phyloP scores from a whole-genome alignment of 2,888 invertebrate species.

The Sceliomorpha sp. region DNA sequence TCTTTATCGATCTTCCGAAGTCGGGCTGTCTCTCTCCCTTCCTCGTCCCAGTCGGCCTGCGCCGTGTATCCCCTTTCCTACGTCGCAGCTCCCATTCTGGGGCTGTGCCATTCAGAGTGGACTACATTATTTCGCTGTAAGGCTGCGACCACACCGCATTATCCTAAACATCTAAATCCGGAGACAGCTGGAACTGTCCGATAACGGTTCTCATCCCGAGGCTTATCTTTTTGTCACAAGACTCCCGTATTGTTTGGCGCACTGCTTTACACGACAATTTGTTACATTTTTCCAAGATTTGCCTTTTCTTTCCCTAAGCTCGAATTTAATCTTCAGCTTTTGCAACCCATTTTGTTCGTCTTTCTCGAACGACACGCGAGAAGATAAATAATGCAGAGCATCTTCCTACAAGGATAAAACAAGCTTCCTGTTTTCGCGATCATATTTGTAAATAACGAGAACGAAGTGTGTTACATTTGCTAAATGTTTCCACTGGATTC shows the following conservation, averaged over 20 bases:
- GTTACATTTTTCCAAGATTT: no score
- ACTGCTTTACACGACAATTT: no score
- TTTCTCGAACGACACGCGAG: neutral
- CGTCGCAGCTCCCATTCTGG: constrained; percentile 62
- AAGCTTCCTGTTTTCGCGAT: neutral
- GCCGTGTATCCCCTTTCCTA: constrained; percentile 15
- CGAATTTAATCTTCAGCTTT: no score
- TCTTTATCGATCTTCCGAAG: constrained; percentile 39
- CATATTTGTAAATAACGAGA: constrained; percentile 33
- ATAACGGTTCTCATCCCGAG: constrained; percentile 69
- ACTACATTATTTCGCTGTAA: constrained; percentile 79
- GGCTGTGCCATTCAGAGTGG: constrained; percentile 73
- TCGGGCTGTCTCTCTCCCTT: constrained; percentile 27
- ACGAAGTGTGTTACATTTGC: constrained; percentile 29
- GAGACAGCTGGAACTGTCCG: constrained; percentile 74
- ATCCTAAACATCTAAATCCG: constrained; percentile 81
- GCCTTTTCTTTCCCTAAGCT: no score
- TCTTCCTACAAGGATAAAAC: no score
- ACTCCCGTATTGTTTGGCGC: no score
- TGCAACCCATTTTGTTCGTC: no score
- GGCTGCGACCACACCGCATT: constrained; percentile 75
- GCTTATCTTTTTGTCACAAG: constrained; percentile 26
- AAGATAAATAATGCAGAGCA: no score
- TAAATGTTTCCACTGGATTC: constrained; percentile 23
- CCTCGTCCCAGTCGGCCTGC: constrained; percentile 27